These are phyloP conservation scores for Acrobasis suavella DNA, from an alignment of 2,888 invertebrate genomes.

Conservation along the genomic window DNA sequence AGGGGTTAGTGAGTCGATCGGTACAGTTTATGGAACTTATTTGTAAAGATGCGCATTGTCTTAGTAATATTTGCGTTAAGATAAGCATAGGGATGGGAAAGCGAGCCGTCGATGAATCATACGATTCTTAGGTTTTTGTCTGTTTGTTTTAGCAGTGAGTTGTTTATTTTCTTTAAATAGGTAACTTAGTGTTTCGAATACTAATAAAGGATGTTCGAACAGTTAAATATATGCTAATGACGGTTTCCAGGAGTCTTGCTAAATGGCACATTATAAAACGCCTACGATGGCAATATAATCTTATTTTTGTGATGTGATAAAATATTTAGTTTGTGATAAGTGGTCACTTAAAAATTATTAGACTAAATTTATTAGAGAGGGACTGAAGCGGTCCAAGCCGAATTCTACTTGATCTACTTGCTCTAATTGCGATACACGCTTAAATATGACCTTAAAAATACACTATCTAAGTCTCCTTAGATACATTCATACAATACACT, in stretches of 20 bases:
- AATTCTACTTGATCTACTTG: too few relatives aligned
- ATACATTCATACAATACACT: background rate
- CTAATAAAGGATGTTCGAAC: background rate
- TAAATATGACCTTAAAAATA: background rate
- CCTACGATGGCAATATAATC: background rate
- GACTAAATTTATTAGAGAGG: too few relatives aligned
- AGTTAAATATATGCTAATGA: background rate
- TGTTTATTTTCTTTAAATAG: constrained; percentile 46
- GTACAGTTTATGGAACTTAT: constrained; percentile 60
- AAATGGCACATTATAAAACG: constrained; percentile 7
- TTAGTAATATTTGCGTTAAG: constrained; percentile 69
- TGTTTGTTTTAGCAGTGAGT: constrained; percentile 64
- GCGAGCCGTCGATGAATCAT: constrained; percentile 44
- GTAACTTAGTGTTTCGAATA: constrained; percentile 28
- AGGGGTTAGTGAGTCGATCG: constrained; percentile 39
- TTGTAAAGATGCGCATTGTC: constrained; percentile 73
- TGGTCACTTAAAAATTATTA: too few relatives aligned
- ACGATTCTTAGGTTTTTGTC: constrained; percentile 39
- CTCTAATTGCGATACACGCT: too few relatives aligned
- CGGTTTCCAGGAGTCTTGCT: constrained; percentile 14
- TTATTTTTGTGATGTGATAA: background rate
- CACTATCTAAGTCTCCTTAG: background rate
- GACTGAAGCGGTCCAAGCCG: too few relatives aligned
- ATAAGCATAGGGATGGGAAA: constrained; percentile 64
- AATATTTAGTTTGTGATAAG: too few relatives aligned